phyloP scores from a whole-genome alignment of 2,797 vertebrate species.

The Tamandua tetradactyla region DNA sequence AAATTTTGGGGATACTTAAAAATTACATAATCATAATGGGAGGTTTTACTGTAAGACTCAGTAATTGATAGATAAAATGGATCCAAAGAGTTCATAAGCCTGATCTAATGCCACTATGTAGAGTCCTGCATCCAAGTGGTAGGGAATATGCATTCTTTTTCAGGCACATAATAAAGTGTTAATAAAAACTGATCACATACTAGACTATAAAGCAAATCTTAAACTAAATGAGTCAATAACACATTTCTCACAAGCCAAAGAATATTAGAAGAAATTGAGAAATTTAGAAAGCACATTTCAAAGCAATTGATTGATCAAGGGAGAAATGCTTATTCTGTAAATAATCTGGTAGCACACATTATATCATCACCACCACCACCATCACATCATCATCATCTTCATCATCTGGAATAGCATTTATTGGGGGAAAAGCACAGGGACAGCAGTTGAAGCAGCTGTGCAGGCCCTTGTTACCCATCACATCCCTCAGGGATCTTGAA shows the following conservation, averaged over 20 bases:
- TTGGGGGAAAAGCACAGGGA: neutral
- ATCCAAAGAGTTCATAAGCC: neutral
- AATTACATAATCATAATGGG: neutral
- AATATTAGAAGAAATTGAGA: slow-evolving; percentile 1
- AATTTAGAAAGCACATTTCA: neutral
- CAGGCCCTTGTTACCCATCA: neutral
- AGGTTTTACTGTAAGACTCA: neutral
- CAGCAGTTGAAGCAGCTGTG: neutral
- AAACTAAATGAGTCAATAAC: neutral
- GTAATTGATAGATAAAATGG: neutral
- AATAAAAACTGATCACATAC: neutral
- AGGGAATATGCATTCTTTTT: neutral
- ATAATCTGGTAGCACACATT: neutral
- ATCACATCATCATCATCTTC: neutral
- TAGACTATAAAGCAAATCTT: slow-evolving; percentile 27
- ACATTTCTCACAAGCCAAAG: neutral
- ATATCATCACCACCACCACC: neutral
- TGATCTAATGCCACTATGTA: neutral
- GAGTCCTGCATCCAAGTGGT: neutral
- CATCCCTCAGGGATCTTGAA: neutral
- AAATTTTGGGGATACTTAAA: slow-evolving; percentile 29
- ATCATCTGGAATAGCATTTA: neutral
- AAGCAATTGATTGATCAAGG: neutral
- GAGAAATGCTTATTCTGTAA: neutral
- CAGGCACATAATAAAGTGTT: neutral